Percentiles rank a stretch among this genome's conserved stretches.
Evolutionary conservation across 2,113 vertebrate genomes (phyloP).

Genomic region (Percina caprodes): DNA sequence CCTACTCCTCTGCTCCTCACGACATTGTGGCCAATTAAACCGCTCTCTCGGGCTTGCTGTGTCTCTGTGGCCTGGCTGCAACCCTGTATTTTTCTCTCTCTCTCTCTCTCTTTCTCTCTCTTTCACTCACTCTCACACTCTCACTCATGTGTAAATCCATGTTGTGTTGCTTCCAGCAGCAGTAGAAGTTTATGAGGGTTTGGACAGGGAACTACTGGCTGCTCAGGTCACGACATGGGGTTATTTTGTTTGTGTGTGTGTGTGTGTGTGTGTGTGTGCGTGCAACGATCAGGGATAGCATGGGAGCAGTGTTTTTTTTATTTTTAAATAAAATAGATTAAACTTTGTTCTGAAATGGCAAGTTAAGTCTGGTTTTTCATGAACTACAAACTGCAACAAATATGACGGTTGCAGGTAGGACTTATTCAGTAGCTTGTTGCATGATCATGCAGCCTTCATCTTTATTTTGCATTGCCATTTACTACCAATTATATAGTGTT

Average conservation of each 20-base stretch:
- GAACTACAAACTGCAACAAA: slow-evolving; percentile 10
- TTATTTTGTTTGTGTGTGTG: slow-evolving; percentile 30
- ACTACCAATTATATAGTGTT: not conserved
- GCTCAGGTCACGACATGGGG: slow-evolving; percentile 70
- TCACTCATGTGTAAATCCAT: slow-evolving; percentile 57
- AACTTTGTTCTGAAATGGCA: slow-evolving; percentile 7
- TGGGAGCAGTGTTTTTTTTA: not conserved
- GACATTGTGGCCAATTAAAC: slow-evolving; percentile 66
- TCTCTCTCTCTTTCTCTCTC: too few species aligned
- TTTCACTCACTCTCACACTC: not conserved
- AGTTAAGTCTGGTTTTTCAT: slow-evolving; percentile 6
- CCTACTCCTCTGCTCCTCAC: slow-evolving; percentile 61
- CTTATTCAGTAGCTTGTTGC: slow-evolving; percentile 4
- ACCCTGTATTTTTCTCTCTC: slow-evolving; percentile 41
- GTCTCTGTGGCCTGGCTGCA: slow-evolving; percentile 73
- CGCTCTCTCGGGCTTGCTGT: slow-evolving; percentile 48
- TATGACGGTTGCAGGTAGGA: not conserved
- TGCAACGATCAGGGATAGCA: not conserved
- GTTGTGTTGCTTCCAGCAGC: slow-evolving; percentile 71
- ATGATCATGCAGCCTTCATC: not conserved
- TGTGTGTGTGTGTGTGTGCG: not conserved
- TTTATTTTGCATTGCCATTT: slow-evolving; percentile 16
- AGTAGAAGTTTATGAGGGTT: slow-evolving; percentile 67
- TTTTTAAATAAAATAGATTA: not conserved
- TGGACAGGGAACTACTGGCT: slow-evolving; percentile 47